A percentile compares a stretch with the other conserved stretches of the same genome.
phyloP scores from a whole-genome alignment of 2,113 vertebrate species.

The Tenebrosternarchus preto region DNA sequence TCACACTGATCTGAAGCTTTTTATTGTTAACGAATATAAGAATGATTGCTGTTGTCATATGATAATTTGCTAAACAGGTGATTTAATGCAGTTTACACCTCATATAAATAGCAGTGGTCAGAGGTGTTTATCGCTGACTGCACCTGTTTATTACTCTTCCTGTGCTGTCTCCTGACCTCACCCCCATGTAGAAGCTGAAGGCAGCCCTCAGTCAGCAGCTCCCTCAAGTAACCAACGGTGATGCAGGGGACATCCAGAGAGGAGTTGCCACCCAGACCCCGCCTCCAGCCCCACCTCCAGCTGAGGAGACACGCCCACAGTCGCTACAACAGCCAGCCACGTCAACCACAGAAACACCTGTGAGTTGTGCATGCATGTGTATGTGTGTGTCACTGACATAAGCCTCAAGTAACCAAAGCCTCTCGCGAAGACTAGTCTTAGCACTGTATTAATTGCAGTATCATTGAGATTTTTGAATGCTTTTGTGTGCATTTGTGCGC shows the following conservation, averaged over 20 bases:
- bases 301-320: slow-evolving; percentile 64
- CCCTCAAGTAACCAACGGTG: slow-evolving; percentile 93
- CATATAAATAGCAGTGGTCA: neutral
- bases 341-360: slow-evolving; percentile 96
- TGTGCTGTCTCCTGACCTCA: slow-evolving; percentile 48
- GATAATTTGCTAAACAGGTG: neutral
- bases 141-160: neutral
- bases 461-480: neutral
- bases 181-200: slow-evolving; percentile 82
- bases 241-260: slow-evolving; percentile 82
- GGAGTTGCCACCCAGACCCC: slow-evolving; percentile 73
- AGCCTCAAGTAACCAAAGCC: neutral
- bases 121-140: neutral
- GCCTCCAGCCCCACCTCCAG: slow-evolving; percentile 49
- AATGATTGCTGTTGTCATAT: neutral
- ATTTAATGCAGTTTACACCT: neutral
- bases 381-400: neutral
- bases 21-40: neutral
- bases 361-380: slow-evolving; percentile 65
- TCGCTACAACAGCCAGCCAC: slow-evolving; percentile 96
- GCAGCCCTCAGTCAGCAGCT: slow-evolving; percentile 90
- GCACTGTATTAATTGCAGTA: too few species aligned
- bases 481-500: neutral
- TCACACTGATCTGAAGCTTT: neutral
- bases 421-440: neutral